Percentiles rank a stretch among this genome's conserved stretches.
Conservation (phyloP, 2,888 invertebrate species). For the Lampropteryx suffumata region DNA sequence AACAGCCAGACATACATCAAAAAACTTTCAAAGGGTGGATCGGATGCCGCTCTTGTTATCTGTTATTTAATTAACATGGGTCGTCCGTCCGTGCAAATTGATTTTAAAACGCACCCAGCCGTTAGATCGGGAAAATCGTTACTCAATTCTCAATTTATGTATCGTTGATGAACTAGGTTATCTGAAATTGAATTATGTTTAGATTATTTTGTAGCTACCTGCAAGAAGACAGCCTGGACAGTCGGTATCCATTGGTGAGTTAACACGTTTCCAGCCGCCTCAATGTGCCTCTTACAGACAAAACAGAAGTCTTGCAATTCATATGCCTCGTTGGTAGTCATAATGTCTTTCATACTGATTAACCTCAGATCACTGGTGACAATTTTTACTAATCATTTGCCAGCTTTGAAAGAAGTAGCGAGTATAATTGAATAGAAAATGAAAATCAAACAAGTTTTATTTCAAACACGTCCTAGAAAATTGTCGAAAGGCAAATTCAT, state of each 20-base stretch:
- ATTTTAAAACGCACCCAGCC: conserved; percentile 9
- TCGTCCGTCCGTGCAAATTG: conserved; percentile 7
- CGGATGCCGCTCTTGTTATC: conserved; percentile 12
- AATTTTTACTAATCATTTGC: not conserved
- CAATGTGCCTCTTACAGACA: conserved; percentile 81
- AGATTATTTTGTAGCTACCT: too few species aligned
- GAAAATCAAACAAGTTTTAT: not conserved
- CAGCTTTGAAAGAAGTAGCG: too few species aligned
- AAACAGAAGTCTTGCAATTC: conserved; percentile 86
- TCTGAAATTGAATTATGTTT: too few species aligned
- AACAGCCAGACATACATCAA: conserved; percentile 13
- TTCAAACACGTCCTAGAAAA: conserved; percentile 1
- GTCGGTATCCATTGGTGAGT: conserved; percentile 84
- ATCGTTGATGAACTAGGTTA: too few species aligned
- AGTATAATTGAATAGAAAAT: not conserved
- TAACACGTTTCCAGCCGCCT: conserved; percentile 86
- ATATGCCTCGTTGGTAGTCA: conserved; percentile 84
- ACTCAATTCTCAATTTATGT: too few species aligned
- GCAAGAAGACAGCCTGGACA: conserved; percentile 84
- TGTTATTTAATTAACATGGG: conserved; percentile 14
- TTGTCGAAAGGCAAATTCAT: conserved; percentile 1
- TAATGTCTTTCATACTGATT: conserved; percentile 83
- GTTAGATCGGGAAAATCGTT: not conserved
- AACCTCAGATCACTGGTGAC: conserved; percentile 82
- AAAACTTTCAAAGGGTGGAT: conserved; percentile 13